Base-by-base conservation (phyloP, 2,888 invertebrate genomes). In the Blastobasis adustella region DNA sequence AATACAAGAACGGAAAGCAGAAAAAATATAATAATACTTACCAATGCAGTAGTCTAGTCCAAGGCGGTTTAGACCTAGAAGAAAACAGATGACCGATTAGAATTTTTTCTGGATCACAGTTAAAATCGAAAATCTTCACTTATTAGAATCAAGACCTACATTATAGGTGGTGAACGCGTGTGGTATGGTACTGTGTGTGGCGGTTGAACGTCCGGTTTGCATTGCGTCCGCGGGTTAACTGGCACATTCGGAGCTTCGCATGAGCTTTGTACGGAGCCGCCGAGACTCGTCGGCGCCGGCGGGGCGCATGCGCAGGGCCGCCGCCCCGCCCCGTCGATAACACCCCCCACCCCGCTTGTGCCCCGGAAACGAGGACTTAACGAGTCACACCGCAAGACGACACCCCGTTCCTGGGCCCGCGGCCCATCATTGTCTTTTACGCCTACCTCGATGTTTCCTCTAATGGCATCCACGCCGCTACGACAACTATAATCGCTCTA, bases 361-460 rank as follows among this genome's bases (percentile, higher is more conserved):
- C 71, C 79, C 82, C 85, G 84, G 85, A 87, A 85, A 82, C 78
- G 76, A 76, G 69, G 74, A 79, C 78, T 84, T 81, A 81, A 82
- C 83, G 73, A 84, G 75, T 76, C 76, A 70, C 76, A 76, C 79
- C 82, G 74, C 78, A 79, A 80, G 78, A 79, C 76, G 72, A 76
- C 75, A 77, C 75, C 73, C 75, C 65, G 63, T 51, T 51, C 65
- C 66, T 67, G 59, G 65, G 57, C 54, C 59, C 63, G 57, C 59
- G 52, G 10, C 43, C 44, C 43, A 23, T 41, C 46, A 10, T 38
- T 39, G 46, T 43, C 39, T 43, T 10, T n/a, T 41, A 47, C 44
- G 37, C 6, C 10, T 38, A 6, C 46, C 45, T 45, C 5, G 45
- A 45, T 10, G 23, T 23, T 45, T 23, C 10, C 10, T 45, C 5